These are phyloP conservation scores for Neria commutata DNA, from an alignment of 2,888 invertebrate genomes.

Conservation along the genomic window DNA sequence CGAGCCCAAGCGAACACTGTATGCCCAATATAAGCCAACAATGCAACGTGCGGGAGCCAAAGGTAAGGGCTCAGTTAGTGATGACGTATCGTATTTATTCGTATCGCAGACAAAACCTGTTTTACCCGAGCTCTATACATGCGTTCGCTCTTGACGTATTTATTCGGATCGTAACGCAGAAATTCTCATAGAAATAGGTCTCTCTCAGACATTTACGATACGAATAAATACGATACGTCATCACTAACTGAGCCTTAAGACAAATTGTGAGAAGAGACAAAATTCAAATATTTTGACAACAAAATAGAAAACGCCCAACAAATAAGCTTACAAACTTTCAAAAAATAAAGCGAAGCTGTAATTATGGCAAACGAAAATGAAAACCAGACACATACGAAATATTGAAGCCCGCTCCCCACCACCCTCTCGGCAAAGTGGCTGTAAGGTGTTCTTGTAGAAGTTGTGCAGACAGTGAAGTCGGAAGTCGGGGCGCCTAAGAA, in stretches of 20 bases:
- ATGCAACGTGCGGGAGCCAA: too few species aligned
- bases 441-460: neutral
- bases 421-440: neutral
- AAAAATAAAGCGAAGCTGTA: conserved; percentile 11
- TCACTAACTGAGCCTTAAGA: too few species aligned
- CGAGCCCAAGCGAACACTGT: neutral
- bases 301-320: neutral
- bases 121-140: too few species aligned
- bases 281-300: neutral
- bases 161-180: too few species aligned
- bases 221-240: too few species aligned
- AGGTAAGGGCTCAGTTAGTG: too few species aligned
- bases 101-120: too few species aligned
- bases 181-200: too few species aligned
- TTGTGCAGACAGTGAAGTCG: neutral
- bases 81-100: too few species aligned
- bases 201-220: too few species aligned
- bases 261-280: neutral
- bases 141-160: too few species aligned
- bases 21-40: neutral
- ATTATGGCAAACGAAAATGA: conserved; percentile 38
- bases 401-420: conserved; percentile 6
- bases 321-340: neutral
- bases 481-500: too few species aligned
- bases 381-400: conserved; percentile 34